Evolutionary conservation across 2,888 invertebrate species (phyloP).

Genomic region (Podabrus alpinus): DNA sequence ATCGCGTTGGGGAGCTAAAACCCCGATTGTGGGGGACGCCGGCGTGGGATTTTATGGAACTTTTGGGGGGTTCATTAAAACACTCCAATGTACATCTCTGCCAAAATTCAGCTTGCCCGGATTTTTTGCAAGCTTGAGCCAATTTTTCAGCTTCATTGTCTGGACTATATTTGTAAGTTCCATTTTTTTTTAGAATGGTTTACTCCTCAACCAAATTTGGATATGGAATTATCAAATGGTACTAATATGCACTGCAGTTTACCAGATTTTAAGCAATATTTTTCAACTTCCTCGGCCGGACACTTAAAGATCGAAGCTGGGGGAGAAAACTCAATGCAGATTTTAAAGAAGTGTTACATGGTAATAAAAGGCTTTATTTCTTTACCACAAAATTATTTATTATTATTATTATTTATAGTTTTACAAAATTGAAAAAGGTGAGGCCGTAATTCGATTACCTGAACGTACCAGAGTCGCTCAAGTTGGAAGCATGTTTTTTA

Average conservation of each 20-base stretch:
- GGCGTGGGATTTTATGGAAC: no score
- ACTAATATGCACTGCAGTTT: not conserved
- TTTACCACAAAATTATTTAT: not conserved
- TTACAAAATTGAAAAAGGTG: not conserved
- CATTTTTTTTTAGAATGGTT: constrained; percentile 1
- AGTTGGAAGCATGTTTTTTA: not conserved
- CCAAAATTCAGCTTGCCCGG: no score
- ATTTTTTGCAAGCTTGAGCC: no score
- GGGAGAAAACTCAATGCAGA: not conserved
- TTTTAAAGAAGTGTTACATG: not conserved
- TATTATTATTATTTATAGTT: not conserved
- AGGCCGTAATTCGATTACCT: not conserved
- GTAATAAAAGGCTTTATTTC: not conserved
- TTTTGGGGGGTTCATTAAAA: no score
- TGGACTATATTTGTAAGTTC: not conserved
- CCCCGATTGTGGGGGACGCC: no score
- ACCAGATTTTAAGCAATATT: not conserved
- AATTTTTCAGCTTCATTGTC: no score
- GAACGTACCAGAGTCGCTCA: not conserved
- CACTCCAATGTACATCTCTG: no score
- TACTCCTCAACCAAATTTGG: not conserved
- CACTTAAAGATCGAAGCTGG: not conserved
- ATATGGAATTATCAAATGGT: not conserved
- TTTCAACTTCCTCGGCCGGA: not conserved
- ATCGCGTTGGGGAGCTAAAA: no score